phyloP scores from a whole-genome alignment of 2,888 invertebrate species.

The Ennomos quercinarius region DNA sequence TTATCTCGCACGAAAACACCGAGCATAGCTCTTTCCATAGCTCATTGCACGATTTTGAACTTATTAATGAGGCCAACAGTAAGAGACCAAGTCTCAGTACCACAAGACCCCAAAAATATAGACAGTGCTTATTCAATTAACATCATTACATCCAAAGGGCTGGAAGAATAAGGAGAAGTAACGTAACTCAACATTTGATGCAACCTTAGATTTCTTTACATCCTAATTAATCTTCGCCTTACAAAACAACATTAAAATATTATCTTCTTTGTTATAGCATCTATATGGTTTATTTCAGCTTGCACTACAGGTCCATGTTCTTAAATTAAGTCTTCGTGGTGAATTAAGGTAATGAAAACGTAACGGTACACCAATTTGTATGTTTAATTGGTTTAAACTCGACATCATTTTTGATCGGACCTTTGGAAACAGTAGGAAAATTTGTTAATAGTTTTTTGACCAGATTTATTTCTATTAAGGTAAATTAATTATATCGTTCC shows the following conservation, averaged over 20 bases:
- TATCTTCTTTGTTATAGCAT: background rate
- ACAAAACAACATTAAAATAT: background rate
- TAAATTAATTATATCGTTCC: too few relatives aligned
- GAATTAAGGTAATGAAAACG: slow-evolving; percentile 50
- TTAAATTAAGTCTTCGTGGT: slow-evolving; percentile 42
- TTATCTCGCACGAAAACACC: too few relatives aligned
- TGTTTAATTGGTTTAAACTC: slow-evolving; percentile 50
- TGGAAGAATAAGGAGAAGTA: slow-evolving; percentile 6
- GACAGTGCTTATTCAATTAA: background rate
- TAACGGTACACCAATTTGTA: slow-evolving; percentile 49
- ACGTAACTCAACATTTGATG: slow-evolving; percentile 25
- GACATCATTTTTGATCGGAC: slow-evolving; percentile 42
- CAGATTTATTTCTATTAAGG: too few relatives aligned
- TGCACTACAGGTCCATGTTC: slow-evolving; percentile 8
- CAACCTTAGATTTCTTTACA: slow-evolving; percentile 21
- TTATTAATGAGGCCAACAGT: too few relatives aligned
- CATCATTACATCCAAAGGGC: background rate
- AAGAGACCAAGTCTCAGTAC: too few relatives aligned
- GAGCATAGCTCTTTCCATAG: too few relatives aligned
- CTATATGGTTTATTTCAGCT: slow-evolving; percentile 9
- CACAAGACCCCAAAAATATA: too few relatives aligned
- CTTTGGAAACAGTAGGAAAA: background rate
- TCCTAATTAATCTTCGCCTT: slow-evolving; percentile 16
- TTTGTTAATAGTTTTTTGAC: background rate
- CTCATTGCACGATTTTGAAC: too few relatives aligned